phyloP scores from a whole-genome alignment of 2,113 vertebrate species.

The Fukomys damarensis region DNA sequence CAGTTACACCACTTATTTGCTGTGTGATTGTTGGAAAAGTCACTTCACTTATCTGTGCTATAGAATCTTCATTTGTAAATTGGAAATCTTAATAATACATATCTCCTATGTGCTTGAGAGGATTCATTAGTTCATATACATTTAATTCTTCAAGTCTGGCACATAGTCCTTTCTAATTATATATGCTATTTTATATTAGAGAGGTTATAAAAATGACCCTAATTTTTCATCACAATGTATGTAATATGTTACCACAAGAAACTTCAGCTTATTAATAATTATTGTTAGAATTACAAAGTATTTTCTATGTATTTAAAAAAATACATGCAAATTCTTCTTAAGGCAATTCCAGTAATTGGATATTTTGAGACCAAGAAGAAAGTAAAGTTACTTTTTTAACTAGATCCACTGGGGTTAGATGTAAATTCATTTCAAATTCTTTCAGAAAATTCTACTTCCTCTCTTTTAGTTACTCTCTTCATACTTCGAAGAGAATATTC shows the following conservation, averaged over 20 bases:
- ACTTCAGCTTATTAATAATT: slow-evolving; percentile 52
- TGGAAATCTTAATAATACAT: neutral
- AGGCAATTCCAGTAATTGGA: slow-evolving; percentile 70
- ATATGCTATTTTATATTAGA: slow-evolving; percentile 33
- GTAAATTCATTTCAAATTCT: slow-evolving; percentile 79
- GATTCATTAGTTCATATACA: neutral
- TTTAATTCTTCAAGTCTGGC: neutral
- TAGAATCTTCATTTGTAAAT: neutral
- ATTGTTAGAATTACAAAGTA: slow-evolving; percentile 70
- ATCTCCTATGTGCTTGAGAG: neutral
- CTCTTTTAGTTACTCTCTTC: slow-evolving; percentile 64
- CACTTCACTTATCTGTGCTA: neutral
- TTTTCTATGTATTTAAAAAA: slow-evolving; percentile 39
- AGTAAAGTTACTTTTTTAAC: slow-evolving; percentile 76
- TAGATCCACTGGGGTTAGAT: slow-evolving; percentile 74
- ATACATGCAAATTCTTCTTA: slow-evolving; percentile 64
- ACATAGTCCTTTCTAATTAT: neutral
- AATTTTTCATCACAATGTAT: slow-evolving; percentile 21
- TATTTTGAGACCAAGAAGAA: slow-evolving; percentile 73
- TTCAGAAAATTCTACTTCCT: slow-evolving; percentile 74
- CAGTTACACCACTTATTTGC: neutral
- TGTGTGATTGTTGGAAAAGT: neutral
- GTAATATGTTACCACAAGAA: slow-evolving; percentile 49
- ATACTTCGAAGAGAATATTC: slow-evolving; percentile 67
- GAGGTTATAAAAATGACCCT: slow-evolving; percentile 3